Evolutionary conservation across 2,888 invertebrate species (phyloP).

Genomic region (Pollenia griseotomentosa): DNA sequence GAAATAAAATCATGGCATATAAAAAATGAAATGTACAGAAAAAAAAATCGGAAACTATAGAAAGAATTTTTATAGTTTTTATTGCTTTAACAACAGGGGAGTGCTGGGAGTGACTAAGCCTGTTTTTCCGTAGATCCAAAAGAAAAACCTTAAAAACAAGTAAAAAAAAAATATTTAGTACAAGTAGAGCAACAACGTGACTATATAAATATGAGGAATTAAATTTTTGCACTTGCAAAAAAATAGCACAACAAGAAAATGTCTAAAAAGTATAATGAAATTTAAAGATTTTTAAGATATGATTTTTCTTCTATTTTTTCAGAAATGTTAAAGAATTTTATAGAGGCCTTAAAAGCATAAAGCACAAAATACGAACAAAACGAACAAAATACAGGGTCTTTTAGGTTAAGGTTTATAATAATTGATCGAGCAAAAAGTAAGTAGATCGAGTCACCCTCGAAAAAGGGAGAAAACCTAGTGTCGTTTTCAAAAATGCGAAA

Average conservation of each 20-base stretch:
- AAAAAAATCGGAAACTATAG: slow-evolving; percentile 62
- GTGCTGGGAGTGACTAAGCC: slow-evolving; percentile 57
- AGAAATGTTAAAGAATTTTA: slow-evolving; percentile 1
- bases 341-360: not conserved
- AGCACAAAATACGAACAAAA: no score
- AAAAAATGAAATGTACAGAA: slow-evolving; percentile 11
- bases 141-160: slow-evolving; percentile 13
- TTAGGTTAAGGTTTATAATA: no score
- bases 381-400: no score
- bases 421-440: no score
- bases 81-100: slow-evolving; percentile 63
- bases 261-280: slow-evolving; percentile 26
- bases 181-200: slow-evolving; percentile 67
- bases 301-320: not conserved
- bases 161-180: not conserved
- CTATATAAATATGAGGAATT: slow-evolving; percentile 55
- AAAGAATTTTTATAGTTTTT: slow-evolving; percentile 68
- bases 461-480: no score
- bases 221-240: slow-evolving; percentile 15
- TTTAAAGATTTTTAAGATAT: not conserved
- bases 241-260: slow-evolving; percentile 28
- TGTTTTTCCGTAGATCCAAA: slow-evolving; percentile 8
- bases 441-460: no score
- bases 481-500: no score
- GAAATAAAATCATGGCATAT: slow-evolving; percentile 38